Base-by-base conservation (phyloP, 2,797 vertebrate genomes). In the Lophius americanus region DNA sequence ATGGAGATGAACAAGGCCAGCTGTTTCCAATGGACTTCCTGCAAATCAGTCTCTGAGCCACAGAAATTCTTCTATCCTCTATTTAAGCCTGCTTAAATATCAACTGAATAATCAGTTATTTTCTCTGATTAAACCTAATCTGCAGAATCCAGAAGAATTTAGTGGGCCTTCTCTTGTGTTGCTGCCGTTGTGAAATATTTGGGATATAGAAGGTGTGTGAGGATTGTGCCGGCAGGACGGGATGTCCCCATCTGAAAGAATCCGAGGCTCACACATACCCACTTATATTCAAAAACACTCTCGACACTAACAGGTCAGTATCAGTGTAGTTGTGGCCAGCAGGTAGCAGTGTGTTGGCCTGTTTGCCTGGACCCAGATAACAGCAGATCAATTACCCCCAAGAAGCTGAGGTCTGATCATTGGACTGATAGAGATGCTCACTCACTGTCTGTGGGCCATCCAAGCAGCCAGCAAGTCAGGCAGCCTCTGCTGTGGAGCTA, bases 281-380 rank as follows among this genome's bases (percentile, higher is more conserved):
- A 47, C 5, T 6, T 14, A 73, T 8, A 51, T 46, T 62, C 52
- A 52, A 14, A 66, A 13, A 63, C 60, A 50, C 44, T 38, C 52
- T 43, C 64, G 56, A 55, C 53, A 60, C 67, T 69, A 71, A 66
- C 82, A 69, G 70, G 79, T 79, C 61, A 2, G 79, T 79, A 71
- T 84, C 85, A 67, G 70, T 79, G 85, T 88, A 86, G 84, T 78
- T 88, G 85, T 81, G 85, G 85, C 76, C 82, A 83, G 87, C 81
- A 90, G 89, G 89, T 89, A 85, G 91, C 82, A 63, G 83, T 80
- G 87, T 91, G 89, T 91, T 88, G 86, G 83, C 75, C 85, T 88
- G 90, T 88, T 91, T 90, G 89, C 92, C 84, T 87, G 86, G 83
- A 83, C 74, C 70, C 85, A 90, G 93, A 93, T 93, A 93, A 93